Evolutionary conservation across 1,140 invertebrate species (phyloP), one percentile per base, ranked within the genome.

Genomic region (Drosophila mayri): DNA sequence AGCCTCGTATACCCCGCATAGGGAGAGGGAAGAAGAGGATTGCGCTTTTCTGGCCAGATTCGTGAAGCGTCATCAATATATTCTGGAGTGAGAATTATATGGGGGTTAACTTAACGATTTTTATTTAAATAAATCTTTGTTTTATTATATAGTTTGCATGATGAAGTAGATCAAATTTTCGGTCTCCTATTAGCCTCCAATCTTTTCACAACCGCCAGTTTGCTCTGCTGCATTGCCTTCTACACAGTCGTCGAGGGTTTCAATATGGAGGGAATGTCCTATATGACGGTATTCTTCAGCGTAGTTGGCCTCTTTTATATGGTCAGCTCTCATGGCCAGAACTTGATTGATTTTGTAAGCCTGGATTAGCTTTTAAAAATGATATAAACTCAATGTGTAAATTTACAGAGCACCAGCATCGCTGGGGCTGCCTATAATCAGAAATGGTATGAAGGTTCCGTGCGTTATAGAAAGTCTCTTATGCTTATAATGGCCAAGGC

Each of bases 251-350:
- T 76, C 3, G 47, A 73, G 43, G 81, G 81, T 4, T n/a, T 84
- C 6, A 83, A 58, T 46, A 18, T 54, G 10, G 76, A 83, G 20
- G 76, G 76, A 11, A 40, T 79, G 3, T 75, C 76, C 18, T 83
- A 65, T 35, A 11, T 73, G 8, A 14, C 73, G 10, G 67, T 83
- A 11, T 83, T 79, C 25, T 32, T 72, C 10, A 73, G 62, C 10
- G 3, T 47, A 3, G 43, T 61, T 1, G 55, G 50, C 2, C 80
- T 76, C 16, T 84, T 84, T 16, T 83, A 73, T 59, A 58, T 76
- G 72, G 72, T 84, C 22, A 67, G 80, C n/a, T 61, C 61, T 11
- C 76, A 79, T 54, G 81, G 80, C 0, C 81, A 85, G 25, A 40
- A 54, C 2, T 18, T 84, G 11, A 80, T 68, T 14, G 76, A 80